A percentile compares a stretch with the other conserved stretches of the same genome.
These are phyloP conservation scores for Cryptophagus acutangulus DNA, from an alignment of 2,888 invertebrate genomes.

Conservation along the genomic window DNA sequence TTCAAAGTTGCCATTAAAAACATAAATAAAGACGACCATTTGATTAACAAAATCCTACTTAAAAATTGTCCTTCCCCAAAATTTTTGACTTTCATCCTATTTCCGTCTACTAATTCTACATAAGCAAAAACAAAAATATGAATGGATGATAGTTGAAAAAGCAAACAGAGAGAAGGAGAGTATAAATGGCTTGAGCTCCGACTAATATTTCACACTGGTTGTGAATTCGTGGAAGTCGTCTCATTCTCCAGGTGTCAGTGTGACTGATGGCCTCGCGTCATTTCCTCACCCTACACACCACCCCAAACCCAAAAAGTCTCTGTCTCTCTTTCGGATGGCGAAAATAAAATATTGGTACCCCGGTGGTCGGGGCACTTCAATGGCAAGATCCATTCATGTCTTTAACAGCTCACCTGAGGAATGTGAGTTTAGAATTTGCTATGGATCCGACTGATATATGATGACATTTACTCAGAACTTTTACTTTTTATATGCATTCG, in stretches of 20 bases:
- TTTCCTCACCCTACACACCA: constrained; percentile 34
- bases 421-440: constrained; percentile 15
- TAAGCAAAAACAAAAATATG: too few species aligned
- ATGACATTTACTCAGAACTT: constrained; percentile 1
- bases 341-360: constrained; percentile 20
- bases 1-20: too few species aligned
- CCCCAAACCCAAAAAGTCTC: too few species aligned
- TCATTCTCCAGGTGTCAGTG: constrained; percentile 46
- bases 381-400: constrained; percentile 8
- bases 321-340: constrained; percentile 29
- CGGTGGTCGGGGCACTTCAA: constrained; percentile 8
- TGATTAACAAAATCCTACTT: too few species aligned
- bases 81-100: too few species aligned
- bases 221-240: constrained; percentile 46
- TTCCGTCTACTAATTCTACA: too few species aligned
- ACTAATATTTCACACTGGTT: constrained; percentile 37
- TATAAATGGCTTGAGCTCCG: constrained; percentile 4
- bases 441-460: neutral
- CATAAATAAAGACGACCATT: too few species aligned
- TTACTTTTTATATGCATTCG: too few species aligned
- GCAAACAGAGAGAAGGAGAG: too few species aligned
- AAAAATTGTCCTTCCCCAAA: too few species aligned
- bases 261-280: constrained; percentile 45
- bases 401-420: constrained; percentile 25
- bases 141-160: too few species aligned